Conservation (phyloP, 2,888 invertebrate species). For the Agonopterix alstromeriana region DNA sequence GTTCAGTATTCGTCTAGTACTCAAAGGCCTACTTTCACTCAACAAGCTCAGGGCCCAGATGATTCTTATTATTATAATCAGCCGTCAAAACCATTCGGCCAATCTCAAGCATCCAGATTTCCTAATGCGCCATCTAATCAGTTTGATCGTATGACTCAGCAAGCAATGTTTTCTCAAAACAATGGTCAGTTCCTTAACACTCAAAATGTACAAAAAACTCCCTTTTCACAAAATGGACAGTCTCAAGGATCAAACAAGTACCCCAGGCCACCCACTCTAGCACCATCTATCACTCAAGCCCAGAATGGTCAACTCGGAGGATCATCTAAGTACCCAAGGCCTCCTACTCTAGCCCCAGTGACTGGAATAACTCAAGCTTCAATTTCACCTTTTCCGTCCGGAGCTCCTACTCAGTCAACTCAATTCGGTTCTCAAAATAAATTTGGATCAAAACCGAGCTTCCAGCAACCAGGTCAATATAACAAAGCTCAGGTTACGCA, state of each 20-base stretch:
- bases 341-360: slow-evolving; percentile 3
- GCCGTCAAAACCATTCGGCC: slow-evolving; percentile 39
- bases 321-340: background rate
- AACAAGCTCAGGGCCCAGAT: slow-evolving; percentile 13
- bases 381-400: slow-evolving; percentile 39
- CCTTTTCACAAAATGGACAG: slow-evolving; percentile 8
- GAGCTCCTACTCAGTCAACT: slow-evolving; percentile 22
- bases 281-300: slow-evolving; percentile 17
- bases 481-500: background rate
- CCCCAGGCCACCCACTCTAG: slow-evolving; percentile 6
- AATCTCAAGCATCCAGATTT: slow-evolving; percentile 26
- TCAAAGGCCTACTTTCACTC: slow-evolving; percentile 16
- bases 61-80: slow-evolving; percentile 48
- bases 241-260: slow-evolving; percentile 9
- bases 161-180: slow-evolving; percentile 9
- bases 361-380: slow-evolving; percentile 46
- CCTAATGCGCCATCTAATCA: slow-evolving; percentile 31
- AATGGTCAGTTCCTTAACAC: slow-evolving; percentile 1
- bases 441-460: slow-evolving; percentile 9
- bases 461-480: slow-evolving; percentile 4
- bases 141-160: slow-evolving; percentile 25
- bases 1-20: slow-evolving; percentile 20
- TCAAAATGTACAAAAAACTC: slow-evolving; percentile 13
- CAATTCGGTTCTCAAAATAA: slow-evolving; percentile 11
- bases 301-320: background rate